Evolutionary conservation across 2,797 vertebrate genomes (phyloP), one percentile per base, ranked within the genome.

Genomic region (Esox masquinongy): DNA sequence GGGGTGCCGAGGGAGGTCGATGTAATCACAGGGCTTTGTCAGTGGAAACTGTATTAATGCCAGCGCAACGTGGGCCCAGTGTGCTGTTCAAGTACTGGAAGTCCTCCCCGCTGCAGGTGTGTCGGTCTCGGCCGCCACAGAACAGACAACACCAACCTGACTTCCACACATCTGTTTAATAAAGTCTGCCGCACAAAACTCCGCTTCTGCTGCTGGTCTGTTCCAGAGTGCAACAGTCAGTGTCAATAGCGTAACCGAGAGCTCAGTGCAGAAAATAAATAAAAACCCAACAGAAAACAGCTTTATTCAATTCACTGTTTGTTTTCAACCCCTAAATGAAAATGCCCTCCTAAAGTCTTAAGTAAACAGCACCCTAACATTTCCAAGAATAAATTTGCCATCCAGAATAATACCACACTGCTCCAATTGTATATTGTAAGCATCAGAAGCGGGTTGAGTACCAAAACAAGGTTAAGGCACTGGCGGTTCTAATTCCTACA

Each of bases 1-100:
- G 90, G 75, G 93, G 91, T 69, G 77, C 50, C 70, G 50, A 82
- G 89, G 72, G 72, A 53, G 71, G 61, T 86, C 86, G 86, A 93
- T 93, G 94, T 95, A 97, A 97, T 96, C 95, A 95, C 88, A 89
- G 91, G 95, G 90, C 94, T 95, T 96, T 94, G 93, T 94, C 89
- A 90, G 87, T 85, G 88, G 88, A 95, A n/a, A 49, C 92, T 92
- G 92, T 93, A 92, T 92, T 95, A 96, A 97, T 92, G 93, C 93
- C 93, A 93, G 95, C 94, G 91, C 88, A 81, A 86, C 90, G 50
- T 89, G 87, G 80, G 88, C 93, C 90, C 88, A 91, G 82, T 86
- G 82, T 86, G 89, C 90, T 91, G 86, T 90, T 86, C 88, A 88
- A 91, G 89, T 87, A 91, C 88, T 47, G 43, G 43, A 91, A 91